Conservation (phyloP, 35 echinoderm and acorn worm genomes). For the Ophioderma brevispina region DNA sequence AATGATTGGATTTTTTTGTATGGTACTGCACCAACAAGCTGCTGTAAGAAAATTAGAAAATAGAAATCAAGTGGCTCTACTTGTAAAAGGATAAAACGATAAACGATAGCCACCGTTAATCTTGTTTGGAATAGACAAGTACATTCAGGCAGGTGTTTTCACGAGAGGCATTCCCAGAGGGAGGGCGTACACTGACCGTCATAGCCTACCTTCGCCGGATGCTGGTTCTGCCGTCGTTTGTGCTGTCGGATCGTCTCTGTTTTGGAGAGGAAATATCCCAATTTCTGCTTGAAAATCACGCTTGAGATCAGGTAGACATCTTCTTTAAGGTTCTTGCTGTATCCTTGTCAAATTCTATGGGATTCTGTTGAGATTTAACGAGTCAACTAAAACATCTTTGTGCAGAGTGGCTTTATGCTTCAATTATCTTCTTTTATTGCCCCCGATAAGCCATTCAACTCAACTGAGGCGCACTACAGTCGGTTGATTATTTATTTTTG, state of each 20-base stretch:
- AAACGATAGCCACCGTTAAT: too few species aligned
- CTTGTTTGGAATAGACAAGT: too few species aligned
- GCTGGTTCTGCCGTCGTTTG: neutral
- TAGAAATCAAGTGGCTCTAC: too few species aligned
- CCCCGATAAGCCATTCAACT: conserved; percentile 9
- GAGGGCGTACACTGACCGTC: neutral
- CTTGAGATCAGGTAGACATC: neutral
- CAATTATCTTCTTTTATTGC: conserved; percentile 13
- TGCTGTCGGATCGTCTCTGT: neutral
- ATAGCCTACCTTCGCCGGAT: conserved; percentile 8
- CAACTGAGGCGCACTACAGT: conserved; percentile 5
- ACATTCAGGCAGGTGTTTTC: neutral
- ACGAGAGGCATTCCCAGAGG: neutral
- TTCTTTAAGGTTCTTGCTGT: neutral
- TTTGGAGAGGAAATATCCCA: conserved; percentile 6
- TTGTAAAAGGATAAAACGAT: too few species aligned
- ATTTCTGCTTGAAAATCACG: neutral
- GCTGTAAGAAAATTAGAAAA: too few species aligned
- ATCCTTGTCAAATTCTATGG: neutral
- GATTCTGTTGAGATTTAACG: neutral
- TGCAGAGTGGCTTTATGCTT: neutral
- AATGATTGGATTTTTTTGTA: too few species aligned
- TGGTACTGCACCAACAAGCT: too few species aligned
- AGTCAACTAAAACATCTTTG: neutral
- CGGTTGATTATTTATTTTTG: conserved; percentile 8